Base-by-base conservation (phyloP, 2,888 invertebrate species). In the Tenthredo notha region DNA sequence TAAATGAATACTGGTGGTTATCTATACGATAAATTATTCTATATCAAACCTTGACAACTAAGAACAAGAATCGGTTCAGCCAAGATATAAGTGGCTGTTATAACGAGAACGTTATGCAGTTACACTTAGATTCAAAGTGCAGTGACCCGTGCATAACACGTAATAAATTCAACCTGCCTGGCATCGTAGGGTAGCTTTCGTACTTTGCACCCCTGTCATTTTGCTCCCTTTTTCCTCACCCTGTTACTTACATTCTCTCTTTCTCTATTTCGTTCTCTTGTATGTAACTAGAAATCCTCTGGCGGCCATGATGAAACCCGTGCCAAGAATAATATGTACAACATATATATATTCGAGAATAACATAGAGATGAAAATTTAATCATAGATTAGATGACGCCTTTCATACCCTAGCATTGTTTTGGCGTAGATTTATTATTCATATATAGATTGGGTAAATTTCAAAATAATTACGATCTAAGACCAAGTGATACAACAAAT, bases 201-300 rank as follows among this genome's bases (percentile, higher is more conserved):
- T 54, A 54, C 47, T 77, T 50, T 9, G 47, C 15, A 47, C 29
- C 77, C 77, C 33, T 29, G 7, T 54, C 50, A 5, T 33, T 33
- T 50, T 29, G 5, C 54, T n/a, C 75, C 25, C 9, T 50, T 50
- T 29, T 0, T 29, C 21, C 2, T 29, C 21, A 37, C 7, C n/a
- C 29, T 4, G n/a, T 43, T 12, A 33, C 37, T 72, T 40, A 54
- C 47, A 40, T 29, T 80, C 78, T 67, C 58, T 67, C 74, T 70
- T 84, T 70, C 85, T 85, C 86, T 85, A 37, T 33, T 40, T n/a
- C n/a, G n/a, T n/a, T 80, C 54, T 54, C 77, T 50, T 18, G 18
- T 54, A 54, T 18, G 18, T 54, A 54, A 77, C 77, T 77, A 77
- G 77, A 54, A 77, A 77, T 77, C 54, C 29, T 10, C 50, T 18